These are phyloP conservation scores for Cephonodes hylas DNA, from an alignment of 2,888 invertebrate species.

Conservation along the genomic window DNA sequence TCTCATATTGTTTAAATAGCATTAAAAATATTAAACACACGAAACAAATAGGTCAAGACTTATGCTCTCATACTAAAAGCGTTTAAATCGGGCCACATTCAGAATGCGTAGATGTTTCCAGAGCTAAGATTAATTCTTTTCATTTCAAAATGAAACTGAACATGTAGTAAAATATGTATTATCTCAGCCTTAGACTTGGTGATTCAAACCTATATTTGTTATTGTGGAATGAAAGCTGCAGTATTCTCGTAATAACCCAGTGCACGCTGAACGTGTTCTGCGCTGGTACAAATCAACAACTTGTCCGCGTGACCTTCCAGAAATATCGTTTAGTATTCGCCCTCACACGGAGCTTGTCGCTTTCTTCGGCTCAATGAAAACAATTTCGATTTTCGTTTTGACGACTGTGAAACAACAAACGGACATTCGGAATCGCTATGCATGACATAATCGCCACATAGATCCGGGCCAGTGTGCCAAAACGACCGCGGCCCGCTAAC, in stretches of 20 bases:
- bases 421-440: constrained; percentile 57
- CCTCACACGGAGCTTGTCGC: constrained; percentile 31
- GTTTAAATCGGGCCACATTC: constrained; percentile 38
- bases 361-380: constrained; percentile 55
- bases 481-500: constrained; percentile 50
- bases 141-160: constrained; percentile 23
- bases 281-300: constrained; percentile 30
- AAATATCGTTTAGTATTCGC: constrained; percentile 47
- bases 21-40: constrained; percentile 3
- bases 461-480: constrained; percentile 76
- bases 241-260: background rate
- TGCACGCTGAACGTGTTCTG: constrained; percentile 29
- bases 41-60: constrained; percentile 46
- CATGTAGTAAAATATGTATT: constrained; percentile 6
- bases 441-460: constrained; percentile 77
- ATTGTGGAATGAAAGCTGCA: constrained; percentile 6
- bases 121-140: constrained; percentile 25
- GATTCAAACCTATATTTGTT: constrained; percentile 11
- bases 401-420: constrained; percentile 60
- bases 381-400: constrained; percentile 49
- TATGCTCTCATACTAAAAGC: constrained; percentile 37
- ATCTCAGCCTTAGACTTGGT: constrained; percentile 13
- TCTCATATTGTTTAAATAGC: background rate
- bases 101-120: constrained; percentile 28
- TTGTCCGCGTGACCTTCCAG: constrained; percentile 56